A percentile compares a stretch with the other conserved stretches of the same genome.
phyloP scores from a whole-genome alignment of 2,888 invertebrate genomes.

The Cantharis lateralis region DNA sequence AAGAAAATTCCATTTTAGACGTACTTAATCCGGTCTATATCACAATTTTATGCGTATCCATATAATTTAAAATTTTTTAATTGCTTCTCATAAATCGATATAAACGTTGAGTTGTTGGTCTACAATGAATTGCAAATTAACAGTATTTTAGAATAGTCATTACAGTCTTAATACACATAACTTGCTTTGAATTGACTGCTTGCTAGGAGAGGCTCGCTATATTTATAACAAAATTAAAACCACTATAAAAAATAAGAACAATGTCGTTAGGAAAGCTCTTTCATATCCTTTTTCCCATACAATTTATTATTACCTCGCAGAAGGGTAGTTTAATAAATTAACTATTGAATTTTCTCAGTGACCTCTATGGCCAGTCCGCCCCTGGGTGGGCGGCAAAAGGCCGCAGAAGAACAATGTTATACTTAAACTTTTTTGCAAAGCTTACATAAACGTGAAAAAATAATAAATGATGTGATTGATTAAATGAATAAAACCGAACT shows the following conservation, averaged over 20 bases:
- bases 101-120: neutral
- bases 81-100: neutral
- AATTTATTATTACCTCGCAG: neutral
- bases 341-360: too few relatives aligned
- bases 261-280: neutral
- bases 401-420: too few relatives aligned
- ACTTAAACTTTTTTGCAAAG: too few relatives aligned
- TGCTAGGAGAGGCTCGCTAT: neutral
- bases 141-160: neutral
- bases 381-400: too few relatives aligned
- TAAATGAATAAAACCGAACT: too few relatives aligned
- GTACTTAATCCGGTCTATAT: neutral
- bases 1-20: neutral
- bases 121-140: neutral
- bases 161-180: neutral
- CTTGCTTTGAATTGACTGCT: neutral
- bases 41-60: neutral
- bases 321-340: neutral
- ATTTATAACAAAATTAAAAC: neutral
- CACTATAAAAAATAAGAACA: neutral
- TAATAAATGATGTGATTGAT: too few relatives aligned
- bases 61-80: neutral
- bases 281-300: neutral
- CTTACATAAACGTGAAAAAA: too few relatives aligned
- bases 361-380: too few relatives aligned